Conservation (phyloP, 2,797 vertebrate species). For the Emys orbicularis region DNA sequence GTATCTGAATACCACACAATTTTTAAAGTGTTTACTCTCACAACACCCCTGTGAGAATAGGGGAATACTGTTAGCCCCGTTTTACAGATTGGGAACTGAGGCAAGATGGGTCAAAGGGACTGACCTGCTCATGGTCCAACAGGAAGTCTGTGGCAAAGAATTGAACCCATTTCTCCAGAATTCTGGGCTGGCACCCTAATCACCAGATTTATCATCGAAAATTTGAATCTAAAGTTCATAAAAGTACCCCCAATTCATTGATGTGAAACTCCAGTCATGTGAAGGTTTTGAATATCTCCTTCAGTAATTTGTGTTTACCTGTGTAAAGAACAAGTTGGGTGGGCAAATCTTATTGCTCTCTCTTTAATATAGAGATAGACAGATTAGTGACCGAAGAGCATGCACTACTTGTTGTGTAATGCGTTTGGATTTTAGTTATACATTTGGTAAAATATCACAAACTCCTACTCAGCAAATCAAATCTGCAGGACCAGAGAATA, state of each 20-base stretch:
- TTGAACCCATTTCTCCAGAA: too few relatives aligned
- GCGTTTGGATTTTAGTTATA: not conserved
- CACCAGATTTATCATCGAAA: not conserved
- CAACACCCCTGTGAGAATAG: too few relatives aligned
- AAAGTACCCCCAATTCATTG: not conserved
- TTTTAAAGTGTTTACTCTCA: too few relatives aligned
- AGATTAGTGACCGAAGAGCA: not conserved
- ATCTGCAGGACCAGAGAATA: not conserved
- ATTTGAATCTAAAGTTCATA: not conserved
- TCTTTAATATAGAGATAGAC: not conserved
- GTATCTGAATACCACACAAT: too few relatives aligned
- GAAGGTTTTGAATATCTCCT: not conserved
- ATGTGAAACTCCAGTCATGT: not conserved
- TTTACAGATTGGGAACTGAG: too few relatives aligned
- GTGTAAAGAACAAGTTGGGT: not conserved
- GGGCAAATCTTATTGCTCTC: not conserved
- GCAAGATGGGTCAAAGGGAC: too few relatives aligned
- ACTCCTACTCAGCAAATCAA: not conserved
- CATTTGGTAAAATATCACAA: not conserved
- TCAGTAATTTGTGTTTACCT: not conserved
- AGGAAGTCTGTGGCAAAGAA: too few relatives aligned
- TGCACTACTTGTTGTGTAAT: not conserved
- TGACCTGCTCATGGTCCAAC: too few relatives aligned
- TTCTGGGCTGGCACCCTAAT: too few relatives aligned
- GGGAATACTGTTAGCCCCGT: too few relatives aligned